phyloP scores from a whole-genome alignment of 2,797 vertebrate genomes.

The Capromys pilorides region DNA sequence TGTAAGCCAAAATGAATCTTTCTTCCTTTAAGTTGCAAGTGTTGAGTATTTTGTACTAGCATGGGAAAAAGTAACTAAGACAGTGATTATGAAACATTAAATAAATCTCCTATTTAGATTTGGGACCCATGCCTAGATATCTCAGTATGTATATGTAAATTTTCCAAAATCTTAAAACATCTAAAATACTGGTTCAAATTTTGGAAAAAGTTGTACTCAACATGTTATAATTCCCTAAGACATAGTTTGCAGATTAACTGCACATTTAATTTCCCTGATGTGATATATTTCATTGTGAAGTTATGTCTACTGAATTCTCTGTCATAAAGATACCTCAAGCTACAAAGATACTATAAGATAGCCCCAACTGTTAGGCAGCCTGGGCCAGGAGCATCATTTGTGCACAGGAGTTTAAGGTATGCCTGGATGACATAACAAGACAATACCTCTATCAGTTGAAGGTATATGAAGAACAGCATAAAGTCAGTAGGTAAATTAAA shows the following conservation, averaged over 20 bases:
- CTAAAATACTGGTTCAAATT: neutral
- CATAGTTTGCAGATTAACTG: neutral
- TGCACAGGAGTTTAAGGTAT: neutral
- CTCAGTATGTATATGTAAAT: neutral
- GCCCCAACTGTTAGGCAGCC: neutral
- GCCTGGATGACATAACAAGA: neutral
- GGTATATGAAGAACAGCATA: neutral
- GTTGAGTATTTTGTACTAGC: neutral
- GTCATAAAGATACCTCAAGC: neutral
- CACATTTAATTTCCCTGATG: slow-evolving; percentile 2
- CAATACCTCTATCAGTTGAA: neutral
- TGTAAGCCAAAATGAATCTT: neutral
- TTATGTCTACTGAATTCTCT: neutral
- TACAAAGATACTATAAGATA: neutral
- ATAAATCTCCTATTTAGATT: neutral
- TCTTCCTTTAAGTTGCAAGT: neutral
- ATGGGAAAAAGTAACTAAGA: neutral
- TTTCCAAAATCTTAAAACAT: neutral
- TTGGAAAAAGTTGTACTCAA: neutral
- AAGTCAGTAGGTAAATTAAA: slow-evolving; percentile 6
- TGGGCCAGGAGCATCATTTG: neutral
- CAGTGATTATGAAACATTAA: neutral
- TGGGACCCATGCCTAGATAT: no score
- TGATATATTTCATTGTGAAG: slow-evolving; percentile 39
- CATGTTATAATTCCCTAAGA: neutral